phyloP scores from a whole-genome alignment of 2,797 vertebrate genomes.

The Acipenser transmontanus region DNA sequence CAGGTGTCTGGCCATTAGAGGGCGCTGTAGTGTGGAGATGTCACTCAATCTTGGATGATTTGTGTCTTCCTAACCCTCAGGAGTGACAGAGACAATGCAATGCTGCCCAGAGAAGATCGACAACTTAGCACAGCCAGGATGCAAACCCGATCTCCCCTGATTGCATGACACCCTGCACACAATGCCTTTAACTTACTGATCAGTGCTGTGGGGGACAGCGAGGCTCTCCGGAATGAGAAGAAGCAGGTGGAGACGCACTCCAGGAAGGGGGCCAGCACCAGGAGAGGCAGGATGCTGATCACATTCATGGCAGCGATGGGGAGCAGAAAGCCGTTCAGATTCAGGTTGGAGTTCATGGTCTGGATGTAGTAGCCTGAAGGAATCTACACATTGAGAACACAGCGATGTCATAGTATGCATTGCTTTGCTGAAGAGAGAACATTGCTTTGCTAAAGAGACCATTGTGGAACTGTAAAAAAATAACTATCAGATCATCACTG shows the following conservation, averaged over 20 bases:
- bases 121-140: too few species aligned
- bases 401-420: too few species aligned
- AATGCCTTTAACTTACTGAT: conserved; percentile 60
- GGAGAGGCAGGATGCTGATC: conserved; percentile 72
- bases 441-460: background rate
- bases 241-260: conserved; percentile 62
- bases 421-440: background rate
- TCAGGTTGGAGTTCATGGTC: conserved; percentile 76
- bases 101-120: too few species aligned
- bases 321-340: conserved; percentile 60
- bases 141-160: too few species aligned
- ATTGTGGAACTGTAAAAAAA: background rate
- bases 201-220: conserved; percentile 57
- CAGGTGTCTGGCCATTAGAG: too few species aligned
- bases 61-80: too few species aligned
- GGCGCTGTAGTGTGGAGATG: too few species aligned
- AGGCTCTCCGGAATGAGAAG: conserved; percentile 47
- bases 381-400: conserved; percentile 49
- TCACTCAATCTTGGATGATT: too few species aligned
- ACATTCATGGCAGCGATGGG: conserved; percentile 74
- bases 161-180: background rate
- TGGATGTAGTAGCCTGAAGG: conserved; percentile 89
- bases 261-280: conserved; percentile 73
- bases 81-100: too few species aligned
- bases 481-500: background rate